phyloP scores from a whole-genome alignment of 2,797 vertebrate genomes.

The Danionella dracula region DNA sequence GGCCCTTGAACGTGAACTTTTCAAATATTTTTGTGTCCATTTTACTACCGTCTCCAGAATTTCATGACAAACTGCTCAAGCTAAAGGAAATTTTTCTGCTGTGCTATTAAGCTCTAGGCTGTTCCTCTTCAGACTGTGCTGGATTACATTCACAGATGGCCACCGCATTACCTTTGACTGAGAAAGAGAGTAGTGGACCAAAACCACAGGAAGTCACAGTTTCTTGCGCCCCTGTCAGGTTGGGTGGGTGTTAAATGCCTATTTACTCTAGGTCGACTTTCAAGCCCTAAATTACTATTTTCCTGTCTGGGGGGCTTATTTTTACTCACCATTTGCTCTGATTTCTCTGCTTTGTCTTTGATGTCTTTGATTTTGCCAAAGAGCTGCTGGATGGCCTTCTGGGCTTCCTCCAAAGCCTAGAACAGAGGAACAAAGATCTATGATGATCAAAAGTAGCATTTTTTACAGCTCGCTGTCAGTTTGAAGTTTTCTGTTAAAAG shows the following conservation, averaged over 20 bases:
- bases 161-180: constrained; percentile 32
- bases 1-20: too few species aligned
- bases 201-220: constrained; percentile 43
- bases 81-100: constrained; percentile 11
- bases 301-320: constrained; percentile 41
- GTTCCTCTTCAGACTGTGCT: constrained; percentile 42
- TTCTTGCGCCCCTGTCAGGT: constrained; percentile 3
- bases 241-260: constrained; percentile 16
- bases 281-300: constrained; percentile 28
- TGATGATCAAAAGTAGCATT: constrained; percentile 15
- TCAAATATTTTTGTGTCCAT: too few species aligned
- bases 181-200: constrained; percentile 10
- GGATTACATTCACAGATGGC: constrained; percentile 33
- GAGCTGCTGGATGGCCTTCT: constrained; percentile 94
- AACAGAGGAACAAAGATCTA: constrained; percentile 46
- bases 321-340: constrained; percentile 92
- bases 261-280: constrained; percentile 34
- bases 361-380: constrained; percentile 99
- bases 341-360: constrained; percentile 99
- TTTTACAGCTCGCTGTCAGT: constrained; percentile 18
- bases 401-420: constrained; percentile 95
- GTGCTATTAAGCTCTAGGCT: constrained; percentile 41
- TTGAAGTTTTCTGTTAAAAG: constrained; percentile 15
- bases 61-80: too few species aligned
- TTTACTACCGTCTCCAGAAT: too few species aligned